Percentiles rank a stretch among this genome's conserved stretches.
These are phyloP conservation scores for Orthosia cruda DNA, from an alignment of 2,888 invertebrate species.

Conservation along the genomic window DNA sequence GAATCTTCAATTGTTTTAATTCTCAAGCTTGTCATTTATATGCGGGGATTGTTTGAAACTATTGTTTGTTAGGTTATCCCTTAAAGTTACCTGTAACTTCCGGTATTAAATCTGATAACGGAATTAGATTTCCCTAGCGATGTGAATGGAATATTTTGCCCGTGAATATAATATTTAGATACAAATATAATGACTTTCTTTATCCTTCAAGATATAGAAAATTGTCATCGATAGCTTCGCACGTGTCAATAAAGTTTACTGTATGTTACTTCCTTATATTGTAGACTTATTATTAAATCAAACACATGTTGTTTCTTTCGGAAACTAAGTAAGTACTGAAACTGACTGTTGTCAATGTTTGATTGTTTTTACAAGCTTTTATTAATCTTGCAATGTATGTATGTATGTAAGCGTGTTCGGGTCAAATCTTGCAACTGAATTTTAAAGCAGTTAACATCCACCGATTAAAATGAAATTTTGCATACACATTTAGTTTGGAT, in stretches of 20 bases:
- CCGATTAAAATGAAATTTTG: no score
- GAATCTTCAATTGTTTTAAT: slow-evolving; percentile 9
- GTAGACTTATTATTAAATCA: neutral
- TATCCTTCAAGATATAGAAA: neutral
- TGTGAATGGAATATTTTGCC: neutral
- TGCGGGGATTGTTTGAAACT: slow-evolving; percentile 3
- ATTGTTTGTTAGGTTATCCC: neutral
- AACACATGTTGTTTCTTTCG: neutral
- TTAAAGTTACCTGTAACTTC: neutral
- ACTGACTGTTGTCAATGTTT: no score
- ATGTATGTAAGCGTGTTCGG: no score
- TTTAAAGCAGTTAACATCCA: no score
- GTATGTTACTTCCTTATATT: no score
- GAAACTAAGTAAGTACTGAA: neutral
- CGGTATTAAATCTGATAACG: neutral
- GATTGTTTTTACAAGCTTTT: no score
- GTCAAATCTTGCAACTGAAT: no score
- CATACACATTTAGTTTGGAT: no score
- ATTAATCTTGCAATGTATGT: no score
- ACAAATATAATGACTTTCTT: neutral
- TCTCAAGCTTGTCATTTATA: neutral
- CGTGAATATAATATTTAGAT: neutral
- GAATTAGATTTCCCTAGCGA: slow-evolving; percentile 1
- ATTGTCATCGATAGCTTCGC: neutral
- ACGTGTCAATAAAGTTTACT: slow-evolving; percentile 3